Conservation (phyloP, 1,140 invertebrate species). For the Drosophila burlai region DNA sequence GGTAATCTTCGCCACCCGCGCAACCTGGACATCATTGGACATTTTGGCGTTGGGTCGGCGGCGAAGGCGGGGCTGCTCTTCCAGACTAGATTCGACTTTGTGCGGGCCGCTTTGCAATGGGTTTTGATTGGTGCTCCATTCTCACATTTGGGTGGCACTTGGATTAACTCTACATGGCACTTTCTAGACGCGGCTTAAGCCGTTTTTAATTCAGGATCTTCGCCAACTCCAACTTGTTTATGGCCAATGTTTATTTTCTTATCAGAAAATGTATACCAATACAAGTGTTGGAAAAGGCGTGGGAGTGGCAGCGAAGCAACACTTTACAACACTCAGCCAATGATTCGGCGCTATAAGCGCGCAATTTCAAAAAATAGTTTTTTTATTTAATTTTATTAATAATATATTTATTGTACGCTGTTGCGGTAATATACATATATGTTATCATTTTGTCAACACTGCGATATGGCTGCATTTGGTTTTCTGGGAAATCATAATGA, state of each 20-base stretch:
- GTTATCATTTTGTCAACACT: conserved; percentile 33
- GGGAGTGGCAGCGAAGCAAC: not conserved
- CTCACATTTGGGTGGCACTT: conserved; percentile 38
- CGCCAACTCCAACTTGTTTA: conserved; percentile 6
- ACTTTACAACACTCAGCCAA: conserved; percentile 6
- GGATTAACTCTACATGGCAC: conserved; percentile 33
- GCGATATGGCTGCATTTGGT: conserved; percentile 41
- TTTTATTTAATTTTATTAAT: not conserved
- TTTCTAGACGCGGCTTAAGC: conserved; percentile 34
- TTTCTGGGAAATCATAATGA: conserved; percentile 1
- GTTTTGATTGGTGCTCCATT: conserved; percentile 69
- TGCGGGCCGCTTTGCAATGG: conserved; percentile 15
- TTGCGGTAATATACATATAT: conserved; percentile 39
- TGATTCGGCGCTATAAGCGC: not conserved
- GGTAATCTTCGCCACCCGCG: conserved; percentile 72
- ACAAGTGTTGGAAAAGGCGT: conserved; percentile 30
- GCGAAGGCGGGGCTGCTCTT: not conserved
- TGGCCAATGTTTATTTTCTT: conserved; percentile 57
- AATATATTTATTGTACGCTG: conserved; percentile 45
- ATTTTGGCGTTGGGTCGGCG: conserved; percentile 37
- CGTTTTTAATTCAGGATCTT: conserved; percentile 72
- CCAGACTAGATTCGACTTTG: conserved; percentile 30
- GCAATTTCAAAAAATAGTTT: not conserved
- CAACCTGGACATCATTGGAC: conserved; percentile 82
- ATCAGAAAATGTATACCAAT: conserved; percentile 76